Base-by-base conservation (phyloP, 2,888 invertebrate species). In the Eretmocerus hayati region DNA sequence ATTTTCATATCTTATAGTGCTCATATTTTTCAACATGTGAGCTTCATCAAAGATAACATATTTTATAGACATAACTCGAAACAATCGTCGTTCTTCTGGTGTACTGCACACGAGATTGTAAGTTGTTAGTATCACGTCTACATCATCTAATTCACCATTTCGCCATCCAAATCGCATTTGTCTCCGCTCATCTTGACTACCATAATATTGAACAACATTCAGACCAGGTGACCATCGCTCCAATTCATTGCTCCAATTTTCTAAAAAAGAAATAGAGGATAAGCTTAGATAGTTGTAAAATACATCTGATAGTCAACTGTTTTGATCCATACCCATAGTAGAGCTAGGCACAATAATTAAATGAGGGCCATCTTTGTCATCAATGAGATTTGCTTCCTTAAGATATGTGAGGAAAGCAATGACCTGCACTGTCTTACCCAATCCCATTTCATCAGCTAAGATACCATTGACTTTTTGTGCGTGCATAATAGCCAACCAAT, bases 21-120 rank as follows among this genome's bases (percentile, higher is more conserved):
- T 83, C 93, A 96, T 96, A 67, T 96, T 97, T 71, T 97, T 97
- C 30, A 97, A 75, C 93, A 96, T 94, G 67, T 97, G 96, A 1
- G 94, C 95, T 67, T 97, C 97, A 69, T 97, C 97, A 67, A 95
- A 95, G 19, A 97, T 78, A 0, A 94, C 91, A 67, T 95, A 96
- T 67, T 93, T 86, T 70, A 95, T 82, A 38, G 83, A 81, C 51
- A 89, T 87, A 31, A 93, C 87, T 50, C 93, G 84, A 69, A 96
- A 90, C 77, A 90, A 84, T 69, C 91, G 87, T 50, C 92, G 85
- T 64, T 90, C 90, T 63, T 95, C 95, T 0, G 89, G 83, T 53
- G 86, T 87, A 55, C 90, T 91, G 59, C 83, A 82, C 20, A 91
- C 84, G 77, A 91, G 85, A 56, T 85, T 83, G 72, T 74, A 93